Evolutionary conservation across 2,797 vertebrate genomes (phyloP).

Genomic region (Enteromius paludinosus): DNA sequence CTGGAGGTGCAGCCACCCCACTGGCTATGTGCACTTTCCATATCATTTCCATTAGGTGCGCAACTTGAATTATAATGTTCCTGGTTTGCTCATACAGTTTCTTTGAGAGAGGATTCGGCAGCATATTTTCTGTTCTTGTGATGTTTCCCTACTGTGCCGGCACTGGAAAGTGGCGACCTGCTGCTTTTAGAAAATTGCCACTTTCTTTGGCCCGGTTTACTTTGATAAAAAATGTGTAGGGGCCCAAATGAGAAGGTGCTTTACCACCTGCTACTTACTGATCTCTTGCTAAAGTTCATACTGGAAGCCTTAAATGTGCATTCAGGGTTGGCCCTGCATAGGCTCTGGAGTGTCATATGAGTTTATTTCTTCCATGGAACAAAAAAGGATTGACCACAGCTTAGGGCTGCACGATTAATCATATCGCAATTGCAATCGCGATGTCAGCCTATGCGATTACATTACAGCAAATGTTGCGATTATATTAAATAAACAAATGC

Average conservation of each 20-base stretch:
- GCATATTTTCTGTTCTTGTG: neutral
- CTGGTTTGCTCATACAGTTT: neutral
- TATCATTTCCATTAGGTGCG: neutral
- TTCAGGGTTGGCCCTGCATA: neutral
- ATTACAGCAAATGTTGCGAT: no score
- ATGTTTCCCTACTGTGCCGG: neutral
- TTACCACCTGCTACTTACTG: neutral
- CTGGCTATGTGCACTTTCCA: conserved; percentile 8
- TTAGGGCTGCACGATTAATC: no score
- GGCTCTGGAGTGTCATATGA: neutral
- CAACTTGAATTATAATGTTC: neutral
- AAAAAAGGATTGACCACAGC: no score
- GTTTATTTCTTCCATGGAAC: no score
- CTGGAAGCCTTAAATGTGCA: neutral
- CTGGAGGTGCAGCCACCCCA: neutral
- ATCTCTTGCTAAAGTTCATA: neutral
- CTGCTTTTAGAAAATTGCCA: conserved; percentile 27
- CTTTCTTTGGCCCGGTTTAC: neutral
- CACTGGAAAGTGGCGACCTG: conserved; percentile 14
- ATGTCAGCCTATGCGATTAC: no score
- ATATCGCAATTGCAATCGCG: no score
- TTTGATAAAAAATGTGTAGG: conserved; percentile 20
- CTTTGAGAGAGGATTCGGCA: neutral
- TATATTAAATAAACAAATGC: no score
- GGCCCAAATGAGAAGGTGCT: neutral